Evolutionary conservation across 64 coral and sea anemone species (phyloP), one percentile per base, ranked within the genome.

Genomic region (Montipora capricornis): DNA sequence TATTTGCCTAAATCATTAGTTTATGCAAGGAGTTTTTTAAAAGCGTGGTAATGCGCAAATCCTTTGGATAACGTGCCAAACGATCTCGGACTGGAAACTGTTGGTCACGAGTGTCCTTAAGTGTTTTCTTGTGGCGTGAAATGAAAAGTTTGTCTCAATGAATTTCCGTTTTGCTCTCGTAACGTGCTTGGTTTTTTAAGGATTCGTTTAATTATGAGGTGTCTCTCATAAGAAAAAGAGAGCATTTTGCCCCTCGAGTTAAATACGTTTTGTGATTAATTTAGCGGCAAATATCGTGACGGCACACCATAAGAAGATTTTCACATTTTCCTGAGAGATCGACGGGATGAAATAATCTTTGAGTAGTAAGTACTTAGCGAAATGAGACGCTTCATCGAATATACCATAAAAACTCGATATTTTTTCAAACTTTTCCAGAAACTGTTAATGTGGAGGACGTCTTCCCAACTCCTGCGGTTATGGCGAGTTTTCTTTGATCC

Each of bases 251-350:
- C 53, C 37, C 11, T 57, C 53, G 0, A 11, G 11, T 57, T 81
- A 81, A 81, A 58, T 49, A 81, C 52, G 49, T 4, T 48, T 84
- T 64, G 6, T 48, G 29, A 49, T 49, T 49, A 15, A 49, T 49
- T 20, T 8, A n/a, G 82, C 66, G 64, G 82, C 47, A 86, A 19
- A 86, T 86, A 50, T 86, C 82, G 82, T 86, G 82, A 86, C 82
- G 9, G 62, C 17, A 49, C 8, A 44, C 45, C 44, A 82, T 46
- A 71, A 69, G 64, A 48, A 46, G 82, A 86, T 86, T 86, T 67
- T 4, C 37, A 37, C 4, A 84, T 70, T 86, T 71, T 70, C 66
- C 22, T 68, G 71, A 64, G 61, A 11, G 20, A 71, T 71, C 68
- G 20, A 12, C 45, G 1, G 47, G 82, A 47, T 84, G 70, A 86